Evolutionary conservation across 2,888 invertebrate genomes (phyloP).

Genomic region (Dicycla oo): DNA sequence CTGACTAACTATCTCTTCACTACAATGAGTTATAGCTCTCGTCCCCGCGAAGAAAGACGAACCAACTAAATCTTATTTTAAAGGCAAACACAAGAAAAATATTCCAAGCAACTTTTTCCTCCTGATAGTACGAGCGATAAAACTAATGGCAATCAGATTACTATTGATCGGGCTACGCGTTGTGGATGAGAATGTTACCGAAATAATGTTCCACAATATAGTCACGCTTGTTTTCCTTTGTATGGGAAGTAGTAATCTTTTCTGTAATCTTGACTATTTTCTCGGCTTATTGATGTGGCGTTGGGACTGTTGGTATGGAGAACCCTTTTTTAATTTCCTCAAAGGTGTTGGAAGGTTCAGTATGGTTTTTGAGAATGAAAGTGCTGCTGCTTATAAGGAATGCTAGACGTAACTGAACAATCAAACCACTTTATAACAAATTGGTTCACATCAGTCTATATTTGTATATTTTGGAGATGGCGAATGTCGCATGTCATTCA

Average conservation of each 20-base stretch:
- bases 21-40: neutral
- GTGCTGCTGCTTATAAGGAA: neutral
- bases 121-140: slow-evolving; percentile 59
- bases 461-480: slow-evolving; percentile 48
- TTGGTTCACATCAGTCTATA: slow-evolving; percentile 45
- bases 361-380: neutral
- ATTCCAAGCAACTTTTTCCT: slow-evolving; percentile 51
- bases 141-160: slow-evolving; percentile 66
- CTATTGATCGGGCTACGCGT: slow-evolving; percentile 61
- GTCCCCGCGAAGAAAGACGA: neutral
- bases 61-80: slow-evolving; percentile 41
- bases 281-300: slow-evolving; percentile 43
- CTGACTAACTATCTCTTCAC: neutral
- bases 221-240: slow-evolving; percentile 46
- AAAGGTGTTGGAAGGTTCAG: neutral
- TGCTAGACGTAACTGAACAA: neutral
- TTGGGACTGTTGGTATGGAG: slow-evolving; percentile 11
- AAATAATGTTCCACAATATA: slow-evolving; percentile 56
- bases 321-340: slow-evolving; percentile 18
- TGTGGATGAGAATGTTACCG: slow-evolving; percentile 48
- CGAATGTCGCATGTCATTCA: slow-evolving; percentile 59
- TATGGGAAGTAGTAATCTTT: slow-evolving; percentile 37
- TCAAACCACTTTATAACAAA: slow-evolving; percentile 22
- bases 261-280: slow-evolving; percentile 49
- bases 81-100: slow-evolving; percentile 47